Percentiles rank a stretch among this genome's conserved stretches.
These are phyloP conservation scores for Littorina saxatilis DNA, from an alignment of 1,140 invertebrate genomes.

Conservation along the genomic window DNA sequence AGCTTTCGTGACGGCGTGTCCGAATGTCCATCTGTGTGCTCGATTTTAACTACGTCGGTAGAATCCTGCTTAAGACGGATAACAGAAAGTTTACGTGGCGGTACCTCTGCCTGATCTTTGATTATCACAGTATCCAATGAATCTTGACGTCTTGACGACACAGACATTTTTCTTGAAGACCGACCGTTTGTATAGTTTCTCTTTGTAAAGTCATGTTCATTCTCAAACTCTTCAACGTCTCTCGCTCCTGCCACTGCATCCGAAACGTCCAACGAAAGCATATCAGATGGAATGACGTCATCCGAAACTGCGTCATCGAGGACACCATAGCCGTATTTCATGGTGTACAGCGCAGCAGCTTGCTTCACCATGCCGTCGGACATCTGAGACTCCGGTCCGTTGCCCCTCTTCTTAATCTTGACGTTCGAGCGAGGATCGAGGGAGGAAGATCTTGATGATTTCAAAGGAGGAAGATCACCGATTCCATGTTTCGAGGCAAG, in stretches of 20 bases:
- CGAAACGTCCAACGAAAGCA: not conserved
- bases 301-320: not conserved
- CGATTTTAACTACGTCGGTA: no score
- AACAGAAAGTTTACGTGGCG: not conserved
- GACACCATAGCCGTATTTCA: conserved; percentile 31
- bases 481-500: conserved; percentile 50
- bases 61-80: no score
- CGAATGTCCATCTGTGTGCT: not conserved
- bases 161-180: not conserved
- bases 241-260: not conserved
- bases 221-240: not conserved
- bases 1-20: not conserved
- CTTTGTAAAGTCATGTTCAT: not conserved
- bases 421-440: conserved; percentile 15
- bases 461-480: conserved; percentile 27
- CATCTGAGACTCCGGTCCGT: conserved; percentile 3
- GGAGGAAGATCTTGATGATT: not conserved
- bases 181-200: no score
- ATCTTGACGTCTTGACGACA: no score
- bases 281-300: not conserved
- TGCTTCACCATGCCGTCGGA: not conserved
- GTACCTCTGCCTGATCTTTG: no score
- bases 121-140: no score
- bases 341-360: conserved; percentile 27
- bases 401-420: conserved; percentile 25